Evolutionary conservation across 1,140 invertebrate species (phyloP).

Genomic region (Prorops nasuta): DNA sequence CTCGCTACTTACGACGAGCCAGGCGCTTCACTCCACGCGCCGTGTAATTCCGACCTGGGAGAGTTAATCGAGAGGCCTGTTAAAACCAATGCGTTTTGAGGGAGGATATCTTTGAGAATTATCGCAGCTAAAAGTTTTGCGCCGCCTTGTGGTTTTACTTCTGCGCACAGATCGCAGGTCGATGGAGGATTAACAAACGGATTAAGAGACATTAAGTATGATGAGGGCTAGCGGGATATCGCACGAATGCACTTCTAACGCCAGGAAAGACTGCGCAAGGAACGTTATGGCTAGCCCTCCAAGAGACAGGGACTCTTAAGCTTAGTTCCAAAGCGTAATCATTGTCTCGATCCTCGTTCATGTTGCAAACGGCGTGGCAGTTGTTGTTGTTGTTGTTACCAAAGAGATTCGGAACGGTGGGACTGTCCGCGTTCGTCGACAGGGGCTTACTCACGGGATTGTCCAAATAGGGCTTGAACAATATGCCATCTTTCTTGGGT

Average conservation of each 20-base stretch:
- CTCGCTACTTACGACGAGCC: no score
- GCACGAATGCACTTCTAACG: conserved; percentile 46
- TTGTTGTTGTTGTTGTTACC: conserved; percentile 45
- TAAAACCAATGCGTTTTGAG: no score
- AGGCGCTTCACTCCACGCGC: no score
- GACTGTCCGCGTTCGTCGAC: conserved; percentile 8
- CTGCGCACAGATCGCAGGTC: no score
- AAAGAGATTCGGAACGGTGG: conserved; percentile 23
- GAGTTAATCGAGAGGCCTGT: no score
- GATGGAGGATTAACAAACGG: no score
- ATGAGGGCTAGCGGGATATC: conserved; percentile 42
- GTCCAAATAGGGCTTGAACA: conserved; percentile 70
- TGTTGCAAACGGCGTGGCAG: conserved; percentile 40
- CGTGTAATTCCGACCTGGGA: no score
- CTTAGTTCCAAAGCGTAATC: conserved; percentile 43
- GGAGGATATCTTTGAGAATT: no score
- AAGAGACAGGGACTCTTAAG: conserved; percentile 43
- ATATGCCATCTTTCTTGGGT: conserved; percentile 48
- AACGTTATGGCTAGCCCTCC: conserved; percentile 23
- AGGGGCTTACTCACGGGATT: conserved; percentile 54
- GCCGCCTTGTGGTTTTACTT: no score
- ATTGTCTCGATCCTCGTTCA: conserved; percentile 37
- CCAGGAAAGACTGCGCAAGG: conserved; percentile 35
- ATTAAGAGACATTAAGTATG: no score
- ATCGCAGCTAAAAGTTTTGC: no score